Evolutionary conservation across 2,113 vertebrate genomes (phyloP), one percentile per base, ranked within the genome.

Genomic region (Pelusios castaneus): DNA sequence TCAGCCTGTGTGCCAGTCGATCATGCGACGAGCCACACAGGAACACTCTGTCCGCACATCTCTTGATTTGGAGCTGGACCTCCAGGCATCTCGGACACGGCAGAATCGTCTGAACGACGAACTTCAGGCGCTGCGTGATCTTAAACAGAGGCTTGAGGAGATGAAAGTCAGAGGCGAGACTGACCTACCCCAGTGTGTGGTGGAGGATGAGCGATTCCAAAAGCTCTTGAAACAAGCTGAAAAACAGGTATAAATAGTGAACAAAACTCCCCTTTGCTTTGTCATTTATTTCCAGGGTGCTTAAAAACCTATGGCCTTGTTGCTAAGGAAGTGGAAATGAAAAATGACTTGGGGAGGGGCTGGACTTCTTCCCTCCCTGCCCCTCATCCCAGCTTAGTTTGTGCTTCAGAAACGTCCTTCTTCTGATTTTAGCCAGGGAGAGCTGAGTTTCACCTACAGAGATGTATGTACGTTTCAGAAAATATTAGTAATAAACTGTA

Each of bases 1-100:
- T 3, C 96, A 99, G 98, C 94, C 98, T 1, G 90, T 98, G 31
- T 98, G 98, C 97, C 98, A 98, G 58, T 97, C 98, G 0, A 84
- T 96, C 76, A 84, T 95, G 82, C 93, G 96, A 34, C 96, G 98
- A 92, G 92, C 97, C 2, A 89, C 94, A 0, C 97, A 95, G 1
- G 98, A 98, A 31, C 87, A 97, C 84, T 97, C 98, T 0, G 51
- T n/a, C 0, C 97, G 98, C 49, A 99, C 98, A 1, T 99, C 98
- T 76, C 98, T 99, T 21, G 98, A 99, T 97, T 92, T 98, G 94
- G 98, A 99, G 97, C 97, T 99, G 98, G 98, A 99, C 84, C 98
- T 99, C 10, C 98, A 99, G 98, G 98, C 98, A 0, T 98, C 98
- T 0, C 97, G 98, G 22, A 98, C 98, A 0, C 97, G 98, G 5